These are phyloP conservation scores for Ornithorhynchus anatinus DNA, from an alignment of 2,113 vertebrate genomes.

Conservation along the genomic window DNA sequence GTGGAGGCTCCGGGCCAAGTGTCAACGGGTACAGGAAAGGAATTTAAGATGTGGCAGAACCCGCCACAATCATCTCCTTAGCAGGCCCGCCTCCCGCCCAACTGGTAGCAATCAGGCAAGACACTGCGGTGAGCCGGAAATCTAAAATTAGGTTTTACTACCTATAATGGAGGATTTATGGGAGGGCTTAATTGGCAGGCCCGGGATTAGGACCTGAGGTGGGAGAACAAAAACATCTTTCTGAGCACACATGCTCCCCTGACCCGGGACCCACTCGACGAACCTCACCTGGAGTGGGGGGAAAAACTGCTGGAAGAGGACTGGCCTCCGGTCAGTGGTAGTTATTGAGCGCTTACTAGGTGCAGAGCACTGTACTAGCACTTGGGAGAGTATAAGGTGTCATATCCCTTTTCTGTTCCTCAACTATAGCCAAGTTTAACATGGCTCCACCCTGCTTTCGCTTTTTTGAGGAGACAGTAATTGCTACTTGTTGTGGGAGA, in stretches of 20 bases:
- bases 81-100: conserved; percentile 56
- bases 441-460: conserved; percentile 17
- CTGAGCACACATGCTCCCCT: conserved; percentile 18
- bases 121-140: conserved; percentile 74
- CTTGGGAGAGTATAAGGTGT: no score
- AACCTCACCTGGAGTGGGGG: conserved; percentile 41
- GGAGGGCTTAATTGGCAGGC: conserved; percentile 82
- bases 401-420: conserved; percentile 23
- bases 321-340: conserved; percentile 15
- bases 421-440: background rate
- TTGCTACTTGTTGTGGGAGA: background rate
- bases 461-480: background rate
- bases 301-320: conserved; percentile 49
- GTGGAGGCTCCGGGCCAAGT: conserved; percentile 44
- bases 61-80: conserved; percentile 42
- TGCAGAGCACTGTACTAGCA: no score
- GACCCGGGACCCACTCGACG: background rate
- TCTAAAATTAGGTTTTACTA: conserved; percentile 87
- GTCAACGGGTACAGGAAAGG: conserved; percentile 14
- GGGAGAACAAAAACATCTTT: conserved; percentile 71
- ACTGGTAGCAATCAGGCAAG: conserved; percentile 76
- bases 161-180: conserved; percentile 82
- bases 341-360: conserved; percentile 3
- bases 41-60: conserved; percentile 28
- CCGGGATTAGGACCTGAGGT: conserved; percentile 67